Percentiles rank a stretch among this genome's conserved stretches.
Evolutionary conservation across 2,797 vertebrate genomes (phyloP).

Genomic region (Macropus fuliginosus): DNA sequence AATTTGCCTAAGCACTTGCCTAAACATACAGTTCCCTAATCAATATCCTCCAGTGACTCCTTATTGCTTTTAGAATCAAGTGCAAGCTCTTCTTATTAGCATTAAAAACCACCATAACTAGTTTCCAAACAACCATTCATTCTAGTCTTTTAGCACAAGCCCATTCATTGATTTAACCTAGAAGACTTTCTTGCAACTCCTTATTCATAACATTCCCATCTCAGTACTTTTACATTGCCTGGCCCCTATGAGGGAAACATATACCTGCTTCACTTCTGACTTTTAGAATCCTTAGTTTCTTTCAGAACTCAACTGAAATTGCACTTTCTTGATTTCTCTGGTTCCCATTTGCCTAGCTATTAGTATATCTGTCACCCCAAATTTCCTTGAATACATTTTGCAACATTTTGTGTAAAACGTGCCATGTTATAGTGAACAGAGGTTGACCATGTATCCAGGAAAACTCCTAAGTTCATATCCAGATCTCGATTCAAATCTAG

Average conservation of each 20-base stretch:
- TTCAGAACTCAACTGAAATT: not conserved
- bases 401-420: not conserved
- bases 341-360: not conserved
- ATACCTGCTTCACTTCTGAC: not conserved
- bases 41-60: not conserved
- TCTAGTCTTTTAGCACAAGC: not conserved
- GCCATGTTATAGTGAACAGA: not conserved
- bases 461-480: not conserved
- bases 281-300: not conserved
- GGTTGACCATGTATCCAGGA: not conserved
- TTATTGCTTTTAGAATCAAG: not conserved
- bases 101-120: not conserved
- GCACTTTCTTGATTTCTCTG: not conserved
- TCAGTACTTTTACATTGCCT: not conserved
- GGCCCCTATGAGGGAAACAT: not conserved
- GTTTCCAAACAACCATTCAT: not conserved
- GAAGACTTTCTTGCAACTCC: not conserved
- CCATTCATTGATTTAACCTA: not conserved
- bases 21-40: not conserved
- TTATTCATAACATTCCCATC: not conserved
- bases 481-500: no score
- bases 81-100: not conserved
- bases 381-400: not conserved
- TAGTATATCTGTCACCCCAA: not conserved
- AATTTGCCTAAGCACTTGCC: not conserved